Base-by-base conservation (phyloP, 2,113 vertebrate genomes). In the Nothoprocta perdicaria region DNA sequence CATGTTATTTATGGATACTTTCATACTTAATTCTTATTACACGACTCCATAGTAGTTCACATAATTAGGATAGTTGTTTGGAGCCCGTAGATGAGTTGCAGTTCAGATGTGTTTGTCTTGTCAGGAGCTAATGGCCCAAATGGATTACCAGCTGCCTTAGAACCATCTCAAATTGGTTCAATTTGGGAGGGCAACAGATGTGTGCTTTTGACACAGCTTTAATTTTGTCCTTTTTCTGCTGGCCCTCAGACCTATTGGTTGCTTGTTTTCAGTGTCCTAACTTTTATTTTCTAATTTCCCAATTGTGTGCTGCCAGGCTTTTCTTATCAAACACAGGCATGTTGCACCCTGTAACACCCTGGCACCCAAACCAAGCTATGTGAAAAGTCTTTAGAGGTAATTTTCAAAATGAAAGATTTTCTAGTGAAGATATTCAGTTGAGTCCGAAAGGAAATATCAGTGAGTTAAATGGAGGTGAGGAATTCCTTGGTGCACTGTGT, bases 241-340 rank as follows among this genome's bases (percentile, higher is more conserved):
- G 52, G 41, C 35, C 31, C 26, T 77, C 26, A 68, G 7, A 80
- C 14, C 3, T 46, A 14, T 38, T 33, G 55, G 8, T 27, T 60
- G n/a, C 12, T 77, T 8, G 43, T 27, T 79, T 2, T 1, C 35
- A 68, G 13, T 57, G 13, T 41, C 61, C 35, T 61, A 65, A 63
- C 14, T 8, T 71, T 61, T 38, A 19, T 73, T 88, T 48, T 62
- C 7, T 48, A 27, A 15, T 55, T 69, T 89, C 60, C 66, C 23
- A 23, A 1, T 3, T 62, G 10, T 21, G 19, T 69, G 15, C 22
- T 69, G 1, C 14, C 4, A 53, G 80, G 68, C 3, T 82, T 71
- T n/a, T 77, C 9, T 67, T 80, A 75, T 14, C 23, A 38, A 53
- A 38, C 4, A 14, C 0, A 0, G 45, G 5, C 5, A 17, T 12